Evolutionary conservation across 1,140 invertebrate species (phyloP).

Genomic region (Heliothis virescens): DNA sequence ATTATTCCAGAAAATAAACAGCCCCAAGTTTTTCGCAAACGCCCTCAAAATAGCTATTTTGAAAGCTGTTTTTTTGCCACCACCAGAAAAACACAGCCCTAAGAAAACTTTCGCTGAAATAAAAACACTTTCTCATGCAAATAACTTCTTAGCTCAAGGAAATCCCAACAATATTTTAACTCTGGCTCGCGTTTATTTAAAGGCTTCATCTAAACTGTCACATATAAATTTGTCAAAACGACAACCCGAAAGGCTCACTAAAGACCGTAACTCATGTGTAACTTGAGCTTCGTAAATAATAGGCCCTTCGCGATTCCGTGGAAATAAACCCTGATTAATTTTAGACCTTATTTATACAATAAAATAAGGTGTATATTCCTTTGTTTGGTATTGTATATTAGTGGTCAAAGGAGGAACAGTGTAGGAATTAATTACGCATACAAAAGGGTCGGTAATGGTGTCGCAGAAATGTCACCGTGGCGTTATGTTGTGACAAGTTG

Average conservation of each 20-base stretch:
- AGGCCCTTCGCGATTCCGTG: slow-evolving; percentile 6
- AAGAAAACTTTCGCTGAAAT: neutral
- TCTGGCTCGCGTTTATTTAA: slow-evolving; percentile 44
- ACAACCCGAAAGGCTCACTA: slow-evolving; percentile 49
- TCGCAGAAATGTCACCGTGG: slow-evolving; percentile 47
- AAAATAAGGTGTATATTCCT: slow-evolving; percentile 6
- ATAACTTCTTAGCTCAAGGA: slow-evolving; percentile 43
- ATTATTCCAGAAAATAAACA: no score
- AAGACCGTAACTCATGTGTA: slow-evolving; percentile 56
- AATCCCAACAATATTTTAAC: slow-evolving; percentile 46
- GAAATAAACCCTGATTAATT: slow-evolving; percentile 2
- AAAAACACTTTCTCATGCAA: slow-evolving; percentile 38
- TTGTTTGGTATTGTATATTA: slow-evolving; percentile 13
- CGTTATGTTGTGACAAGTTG: slow-evolving; percentile 19
- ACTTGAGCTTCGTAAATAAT: slow-evolving; percentile 49
- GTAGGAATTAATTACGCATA: slow-evolving; percentile 58
- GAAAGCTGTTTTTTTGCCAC: no score
- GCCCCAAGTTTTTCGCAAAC: no score
- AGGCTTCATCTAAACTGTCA: slow-evolving; percentile 47
- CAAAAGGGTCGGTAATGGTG: slow-evolving; percentile 53
- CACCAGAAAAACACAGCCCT: no score
- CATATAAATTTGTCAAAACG: slow-evolving; percentile 58
- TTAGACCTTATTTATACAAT: neutral
- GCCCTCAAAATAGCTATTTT: no score
- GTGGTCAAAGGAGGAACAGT: slow-evolving; percentile 32